Evolutionary conservation across 2,888 invertebrate genomes (phyloP).

Genomic region (Lamproptera curius): DNA sequence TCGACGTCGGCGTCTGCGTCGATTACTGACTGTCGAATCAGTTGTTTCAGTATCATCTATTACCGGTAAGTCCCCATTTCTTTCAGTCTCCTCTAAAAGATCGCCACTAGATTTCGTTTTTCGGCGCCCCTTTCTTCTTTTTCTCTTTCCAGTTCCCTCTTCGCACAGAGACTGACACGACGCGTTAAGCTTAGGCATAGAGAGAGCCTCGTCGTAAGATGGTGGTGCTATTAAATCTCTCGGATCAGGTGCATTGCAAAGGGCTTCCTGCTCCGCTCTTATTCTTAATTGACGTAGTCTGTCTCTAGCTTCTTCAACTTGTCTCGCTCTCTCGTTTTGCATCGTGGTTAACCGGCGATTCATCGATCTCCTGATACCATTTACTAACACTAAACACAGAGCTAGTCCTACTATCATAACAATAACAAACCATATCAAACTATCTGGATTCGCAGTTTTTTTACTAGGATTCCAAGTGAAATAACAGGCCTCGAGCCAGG

Average conservation of each 20-base stretch:
- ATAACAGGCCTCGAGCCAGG: slow-evolving; percentile 84
- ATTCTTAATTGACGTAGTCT: slow-evolving; percentile 74
- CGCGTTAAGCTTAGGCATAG: slow-evolving; percentile 83
- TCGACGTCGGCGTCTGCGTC: slow-evolving; percentile 43
- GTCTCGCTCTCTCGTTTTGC: slow-evolving; percentile 74
- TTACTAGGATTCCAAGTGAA: slow-evolving; percentile 76
- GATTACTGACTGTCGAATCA: slow-evolving; percentile 40
- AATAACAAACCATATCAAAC: slow-evolving; percentile 79
- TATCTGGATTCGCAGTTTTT: slow-evolving; percentile 57
- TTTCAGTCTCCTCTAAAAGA: slow-evolving; percentile 65
- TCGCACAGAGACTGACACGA: slow-evolving; percentile 78
- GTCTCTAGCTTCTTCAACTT: slow-evolving; percentile 78
- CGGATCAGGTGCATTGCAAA: slow-evolving; percentile 81
- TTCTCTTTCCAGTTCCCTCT: slow-evolving; percentile 60
- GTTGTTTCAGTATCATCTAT: slow-evolving; percentile 52
- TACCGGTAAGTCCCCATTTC: slow-evolving; percentile 55
- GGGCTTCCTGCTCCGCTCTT: slow-evolving; percentile 71
- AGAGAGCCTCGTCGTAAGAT: slow-evolving; percentile 86
- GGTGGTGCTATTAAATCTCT: slow-evolving; percentile 84
- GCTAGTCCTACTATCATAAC: slow-evolving; percentile 73
- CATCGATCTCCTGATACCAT: slow-evolving; percentile 75
- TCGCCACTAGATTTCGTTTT: slow-evolving; percentile 75
- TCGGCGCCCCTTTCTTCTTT: slow-evolving; percentile 59
- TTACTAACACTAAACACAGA: slow-evolving; percentile 72
- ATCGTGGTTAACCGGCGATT: slow-evolving; percentile 69